Conservation (phyloP, 1,140 invertebrate genomes). For the Musca domestica region DNA sequence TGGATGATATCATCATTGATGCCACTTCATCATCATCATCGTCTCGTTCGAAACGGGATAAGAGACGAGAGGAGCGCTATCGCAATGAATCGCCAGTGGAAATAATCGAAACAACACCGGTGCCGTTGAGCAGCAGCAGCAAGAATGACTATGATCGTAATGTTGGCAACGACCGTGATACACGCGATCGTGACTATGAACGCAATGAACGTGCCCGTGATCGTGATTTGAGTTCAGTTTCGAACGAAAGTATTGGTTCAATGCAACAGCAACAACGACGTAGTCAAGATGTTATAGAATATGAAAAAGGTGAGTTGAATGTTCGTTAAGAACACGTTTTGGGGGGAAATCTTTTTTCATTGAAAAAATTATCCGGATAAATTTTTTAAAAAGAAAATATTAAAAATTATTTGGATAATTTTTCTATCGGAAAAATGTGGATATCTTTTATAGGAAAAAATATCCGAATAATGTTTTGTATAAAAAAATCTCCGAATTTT, state of each 20-base stretch:
- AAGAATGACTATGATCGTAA: conserved; percentile 13
- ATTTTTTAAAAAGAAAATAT: too few relatives aligned
- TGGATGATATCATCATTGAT: neutral
- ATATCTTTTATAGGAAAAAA: too few relatives aligned
- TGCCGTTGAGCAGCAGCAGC: neutral
- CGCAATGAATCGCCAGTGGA: conserved; percentile 26
- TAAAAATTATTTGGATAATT: too few relatives aligned
- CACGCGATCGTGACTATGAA: conserved; percentile 29
- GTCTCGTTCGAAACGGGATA: conserved; percentile 29
- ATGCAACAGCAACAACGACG: conserved; percentile 44
- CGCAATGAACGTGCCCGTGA: conserved; percentile 48
- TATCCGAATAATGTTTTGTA: too few relatives aligned
- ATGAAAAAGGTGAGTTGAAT: conserved; percentile 56
- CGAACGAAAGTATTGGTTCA: conserved; percentile 55
- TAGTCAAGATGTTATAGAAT: conserved; percentile 55
- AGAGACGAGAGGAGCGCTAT: conserved; percentile 25
- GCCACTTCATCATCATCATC: neutral
- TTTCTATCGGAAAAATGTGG: too few relatives aligned
- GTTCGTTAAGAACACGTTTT: too few relatives aligned
- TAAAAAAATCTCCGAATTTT: too few relatives aligned
- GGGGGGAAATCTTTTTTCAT: too few relatives aligned
- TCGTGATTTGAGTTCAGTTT: conserved; percentile 51
- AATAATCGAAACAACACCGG: neutral
- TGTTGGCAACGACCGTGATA: neutral
- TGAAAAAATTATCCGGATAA: too few relatives aligned